These are phyloP conservation scores for Stenchaetothrips biformis DNA, from an alignment of 2,888 invertebrate genomes.

Conservation along the genomic window DNA sequence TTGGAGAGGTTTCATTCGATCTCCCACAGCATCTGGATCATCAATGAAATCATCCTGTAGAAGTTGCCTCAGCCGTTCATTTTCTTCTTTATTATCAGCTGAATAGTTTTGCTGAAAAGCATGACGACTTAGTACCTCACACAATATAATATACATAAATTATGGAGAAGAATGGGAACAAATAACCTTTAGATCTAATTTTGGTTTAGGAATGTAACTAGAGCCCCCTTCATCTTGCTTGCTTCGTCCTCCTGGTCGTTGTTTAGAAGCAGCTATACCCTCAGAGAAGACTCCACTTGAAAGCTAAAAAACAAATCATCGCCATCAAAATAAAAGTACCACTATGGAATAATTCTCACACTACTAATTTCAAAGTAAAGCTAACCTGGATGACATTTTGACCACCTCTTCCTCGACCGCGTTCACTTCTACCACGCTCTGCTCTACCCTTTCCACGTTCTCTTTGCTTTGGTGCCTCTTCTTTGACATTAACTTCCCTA, in stretches of 20 bases:
- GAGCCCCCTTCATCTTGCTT: neutral
- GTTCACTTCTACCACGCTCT: neutral
- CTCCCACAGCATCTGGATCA: conserved; percentile 36
- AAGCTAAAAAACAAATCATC: neutral
- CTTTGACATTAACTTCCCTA: neutral
- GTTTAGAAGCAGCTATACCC: neutral
- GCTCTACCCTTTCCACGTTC: neutral
- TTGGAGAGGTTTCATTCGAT: conserved; percentile 26
- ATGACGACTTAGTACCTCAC: neutral
- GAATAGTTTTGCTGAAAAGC: conserved; percentile 35
- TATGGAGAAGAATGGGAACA: neutral
- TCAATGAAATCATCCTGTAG: conserved; percentile 38
- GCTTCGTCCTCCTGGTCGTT: neutral
- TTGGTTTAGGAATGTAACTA: neutral
- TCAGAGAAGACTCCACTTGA: conserved; percentile 11
- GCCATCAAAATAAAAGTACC: too few species aligned
- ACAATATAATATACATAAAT: neutral
- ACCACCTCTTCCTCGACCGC: neutral
- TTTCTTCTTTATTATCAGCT: conserved; percentile 37
- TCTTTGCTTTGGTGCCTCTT: neutral
- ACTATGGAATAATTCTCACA: too few species aligned
- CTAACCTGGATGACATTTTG: conserved; percentile 7
- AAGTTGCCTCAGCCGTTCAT: conserved; percentile 36
- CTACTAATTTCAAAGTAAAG: neutral
- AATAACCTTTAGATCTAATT: neutral